Base-by-base conservation (phyloP, 2,113 vertebrate genomes). In the Syngnathus typhle region DNA sequence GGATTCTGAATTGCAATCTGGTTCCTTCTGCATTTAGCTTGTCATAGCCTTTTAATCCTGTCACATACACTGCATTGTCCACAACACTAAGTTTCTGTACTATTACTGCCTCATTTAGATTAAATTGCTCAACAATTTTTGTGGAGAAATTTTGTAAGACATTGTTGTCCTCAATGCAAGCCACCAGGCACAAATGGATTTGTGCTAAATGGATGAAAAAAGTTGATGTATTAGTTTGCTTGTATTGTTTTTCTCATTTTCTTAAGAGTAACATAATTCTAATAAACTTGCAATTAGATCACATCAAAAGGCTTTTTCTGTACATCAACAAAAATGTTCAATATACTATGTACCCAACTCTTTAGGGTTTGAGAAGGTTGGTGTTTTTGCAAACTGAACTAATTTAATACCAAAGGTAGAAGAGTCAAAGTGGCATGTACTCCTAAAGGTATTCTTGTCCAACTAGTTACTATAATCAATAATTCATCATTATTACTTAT, bases 1-100 rank as follows among this genome's bases (percentile, higher is more conserved):
- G 5, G 49, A 64, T 66, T 73, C 70, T 60, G 70, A 60, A 78
- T 79, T 76, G 71, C 37, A 67, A 63, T 68, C 13, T 71, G 60
- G 3, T 18, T 56, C 13, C 76, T 65, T 56, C 75, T 64, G 65
- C 75, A 60, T 61, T 64, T 68, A 7, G 18, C 18, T 46, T 46
- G 69, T 61, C 32, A 27, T 38, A 51, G 63, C 43, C 4, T 5
- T 44, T 32, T 18, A 36, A 36, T 44, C 41, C 74, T 67, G 76
- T 74, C 56, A 36, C 61, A 11, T 7, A 19, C 64, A 32, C 55
- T 65, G 46, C 66, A 73, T 72, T 76, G 69, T 61, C 72, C 70
- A 77, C 77, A 77, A 77, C 75, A 75, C 39, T 54, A 54, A 70
- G 39, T 64, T 21, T 55, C 10, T 58, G n/a, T 59, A 67, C 60